Evolutionary conservation across 2,797 vertebrate species (phyloP).

Genomic region (Anniella stebbinsi): DNA sequence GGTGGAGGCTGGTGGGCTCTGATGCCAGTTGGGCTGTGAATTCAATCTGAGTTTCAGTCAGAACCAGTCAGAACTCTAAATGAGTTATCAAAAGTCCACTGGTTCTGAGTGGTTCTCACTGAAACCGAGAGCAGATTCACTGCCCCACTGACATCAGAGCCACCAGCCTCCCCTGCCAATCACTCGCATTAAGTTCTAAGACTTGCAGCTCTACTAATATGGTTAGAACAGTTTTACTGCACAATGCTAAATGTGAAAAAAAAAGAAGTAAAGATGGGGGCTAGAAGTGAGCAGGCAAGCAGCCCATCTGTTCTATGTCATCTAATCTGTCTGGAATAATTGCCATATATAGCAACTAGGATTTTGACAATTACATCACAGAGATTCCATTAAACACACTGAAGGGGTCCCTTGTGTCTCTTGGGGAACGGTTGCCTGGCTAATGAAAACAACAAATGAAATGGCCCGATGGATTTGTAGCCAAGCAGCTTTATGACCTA

Average conservation of each 20-base stretch:
- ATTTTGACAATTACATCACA: not conserved
- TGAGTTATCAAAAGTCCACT: no score
- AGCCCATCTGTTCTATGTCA: slow-evolving; percentile 9
- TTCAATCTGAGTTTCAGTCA: no score
- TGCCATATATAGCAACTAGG: not conserved
- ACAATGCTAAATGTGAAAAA: not conserved
- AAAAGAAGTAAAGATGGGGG: not conserved
- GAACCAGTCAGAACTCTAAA: no score
- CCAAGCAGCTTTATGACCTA: not conserved
- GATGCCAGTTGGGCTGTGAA: no score
- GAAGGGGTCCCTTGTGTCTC: slow-evolving; percentile 17
- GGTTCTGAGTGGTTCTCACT: no score
- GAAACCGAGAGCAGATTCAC: no score
- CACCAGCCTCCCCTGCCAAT: no score
- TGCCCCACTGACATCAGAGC: no score
- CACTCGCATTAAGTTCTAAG: not conserved
- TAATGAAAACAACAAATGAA: slow-evolving; percentile 47
- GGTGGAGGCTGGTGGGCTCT: no score
- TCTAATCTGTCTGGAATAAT: slow-evolving; percentile 34
- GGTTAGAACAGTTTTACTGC: not conserved
- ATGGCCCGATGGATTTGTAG: slow-evolving; percentile 12
- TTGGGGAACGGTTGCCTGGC: slow-evolving; percentile 32
- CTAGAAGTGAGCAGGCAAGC: slow-evolving; percentile 13
- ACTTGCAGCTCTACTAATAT: not conserved
- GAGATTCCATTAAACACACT: slow-evolving; percentile 27